Evolutionary conservation across 2,888 invertebrate species (phyloP).

Genomic region (Phengaris alcon): DNA sequence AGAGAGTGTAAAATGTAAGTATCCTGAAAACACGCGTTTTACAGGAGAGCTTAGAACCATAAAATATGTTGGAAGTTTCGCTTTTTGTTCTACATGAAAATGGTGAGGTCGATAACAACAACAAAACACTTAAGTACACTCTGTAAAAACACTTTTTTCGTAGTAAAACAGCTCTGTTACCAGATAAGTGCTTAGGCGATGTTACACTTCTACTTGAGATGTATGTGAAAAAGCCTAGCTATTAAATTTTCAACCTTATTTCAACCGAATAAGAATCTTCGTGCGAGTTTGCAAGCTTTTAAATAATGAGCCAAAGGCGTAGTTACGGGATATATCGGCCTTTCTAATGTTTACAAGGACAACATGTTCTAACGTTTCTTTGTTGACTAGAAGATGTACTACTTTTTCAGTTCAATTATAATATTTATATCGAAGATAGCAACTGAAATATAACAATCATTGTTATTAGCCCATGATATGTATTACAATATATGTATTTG

Average conservation of each 20-base stretch:
- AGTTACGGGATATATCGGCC: slow-evolving; percentile 29
- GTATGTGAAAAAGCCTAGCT: slow-evolving; percentile 13
- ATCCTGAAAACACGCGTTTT: neutral
- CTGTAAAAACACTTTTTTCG: slow-evolving; percentile 36
- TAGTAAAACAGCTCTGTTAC: slow-evolving; percentile 42
- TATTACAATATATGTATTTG: no score
- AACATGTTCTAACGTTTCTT: neutral
- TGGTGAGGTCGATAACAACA: slow-evolving; percentile 32
- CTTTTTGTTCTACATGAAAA: slow-evolving; percentile 7
- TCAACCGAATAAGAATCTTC: neutral
- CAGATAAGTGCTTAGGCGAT: slow-evolving; percentile 40
- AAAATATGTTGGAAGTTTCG: neutral
- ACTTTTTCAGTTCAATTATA: neutral
- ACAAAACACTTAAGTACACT: slow-evolving; percentile 32
- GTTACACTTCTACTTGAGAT: slow-evolving; percentile 36
- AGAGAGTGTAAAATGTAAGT: neutral
- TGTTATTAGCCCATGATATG: no score
- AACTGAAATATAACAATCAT: no score
- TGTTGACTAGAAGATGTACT: neutral
- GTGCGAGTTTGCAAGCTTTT: neutral
- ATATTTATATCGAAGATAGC: neutral
- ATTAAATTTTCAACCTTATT: slow-evolving; percentile 16
- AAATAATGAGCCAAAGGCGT: slow-evolving; percentile 29
- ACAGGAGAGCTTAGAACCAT: neutral
- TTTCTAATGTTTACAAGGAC: slow-evolving; percentile 28